Evolutionary conservation across 2,113 vertebrate genomes (phyloP).

Genomic region (Chloropsis hardwickii): DNA sequence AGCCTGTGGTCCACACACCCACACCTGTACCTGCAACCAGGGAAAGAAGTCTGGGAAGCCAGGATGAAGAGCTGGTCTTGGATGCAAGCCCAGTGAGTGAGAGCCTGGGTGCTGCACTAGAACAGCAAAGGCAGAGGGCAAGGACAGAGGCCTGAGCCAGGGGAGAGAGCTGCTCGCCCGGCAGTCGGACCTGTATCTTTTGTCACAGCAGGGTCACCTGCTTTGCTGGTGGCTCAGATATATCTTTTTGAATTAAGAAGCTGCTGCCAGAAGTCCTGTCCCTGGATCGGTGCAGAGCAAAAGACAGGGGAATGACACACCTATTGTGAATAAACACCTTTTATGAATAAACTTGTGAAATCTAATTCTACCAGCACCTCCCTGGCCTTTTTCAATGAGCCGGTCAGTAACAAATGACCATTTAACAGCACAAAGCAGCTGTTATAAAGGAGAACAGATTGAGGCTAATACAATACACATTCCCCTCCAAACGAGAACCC

Average conservation of each 20-base stretch:
- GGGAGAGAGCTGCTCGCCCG: accelerated
- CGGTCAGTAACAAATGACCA: not conserved
- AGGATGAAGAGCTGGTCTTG: not conserved
- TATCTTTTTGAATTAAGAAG: not conserved
- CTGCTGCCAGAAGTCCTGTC: not conserved
- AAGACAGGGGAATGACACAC: not conserved
- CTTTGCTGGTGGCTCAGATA: not conserved
- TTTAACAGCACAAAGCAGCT: conserved; percentile 9
- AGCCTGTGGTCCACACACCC: not conserved
- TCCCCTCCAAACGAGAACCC: conserved; percentile 17
- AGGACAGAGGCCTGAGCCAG: accelerated
- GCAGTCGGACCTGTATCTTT: accelerated
- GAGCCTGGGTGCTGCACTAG: not conserved
- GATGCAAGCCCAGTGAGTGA: not conserved
- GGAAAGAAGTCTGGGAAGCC: not conserved
- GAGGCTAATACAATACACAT: not conserved
- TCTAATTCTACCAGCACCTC: not conserved
- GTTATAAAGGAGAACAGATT: not conserved
- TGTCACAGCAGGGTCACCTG: not conserved
- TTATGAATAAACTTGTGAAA: not conserved
- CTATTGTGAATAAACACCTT: not conserved
- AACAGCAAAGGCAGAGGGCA: not conserved
- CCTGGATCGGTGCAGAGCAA: accelerated
- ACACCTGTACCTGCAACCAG: not conserved
- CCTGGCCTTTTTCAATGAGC: not conserved